These are phyloP conservation scores for Phengaris alcon DNA, from an alignment of 2,888 invertebrate genomes.

Conservation along the genomic window DNA sequence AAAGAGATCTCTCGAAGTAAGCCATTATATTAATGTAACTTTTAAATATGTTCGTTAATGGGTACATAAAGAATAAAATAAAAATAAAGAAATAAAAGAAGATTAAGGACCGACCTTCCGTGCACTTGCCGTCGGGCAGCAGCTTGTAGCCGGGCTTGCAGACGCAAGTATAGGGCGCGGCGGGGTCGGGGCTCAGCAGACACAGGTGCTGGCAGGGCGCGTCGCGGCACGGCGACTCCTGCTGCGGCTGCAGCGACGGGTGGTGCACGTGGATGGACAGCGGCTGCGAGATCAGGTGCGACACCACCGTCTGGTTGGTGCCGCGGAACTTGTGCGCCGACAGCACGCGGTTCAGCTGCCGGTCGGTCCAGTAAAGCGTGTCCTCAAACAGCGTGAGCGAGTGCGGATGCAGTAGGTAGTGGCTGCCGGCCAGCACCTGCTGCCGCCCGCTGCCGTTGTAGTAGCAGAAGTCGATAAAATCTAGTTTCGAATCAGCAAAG, in stretches of 20 bases:
- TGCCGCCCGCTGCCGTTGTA: slow-evolving; percentile 95
- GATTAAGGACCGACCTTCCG: slow-evolving; percentile 71
- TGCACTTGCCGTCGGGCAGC: slow-evolving; percentile 83
- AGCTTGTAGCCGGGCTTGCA: slow-evolving; percentile 93
- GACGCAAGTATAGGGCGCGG: slow-evolving; percentile 89
- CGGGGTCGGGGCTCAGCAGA: slow-evolving; percentile 87
- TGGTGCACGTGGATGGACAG: slow-evolving; percentile 97
- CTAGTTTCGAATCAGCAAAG: slow-evolving; percentile 97
- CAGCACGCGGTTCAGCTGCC: slow-evolving; percentile 92
- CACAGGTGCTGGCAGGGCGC: slow-evolving; percentile 92
- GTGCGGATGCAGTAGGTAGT: slow-evolving; percentile 97
- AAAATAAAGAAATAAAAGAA: slow-evolving; percentile 4
- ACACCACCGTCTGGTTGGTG: slow-evolving; percentile 94
- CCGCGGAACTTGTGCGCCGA: slow-evolving; percentile 96
- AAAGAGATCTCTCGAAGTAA: no score
- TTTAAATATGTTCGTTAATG: no score
- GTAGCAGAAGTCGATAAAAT: slow-evolving; percentile 98
- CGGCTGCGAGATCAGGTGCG: slow-evolving; percentile 96
- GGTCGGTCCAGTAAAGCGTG: slow-evolving; percentile 97
- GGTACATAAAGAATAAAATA: no score
- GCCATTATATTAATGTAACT: no score
- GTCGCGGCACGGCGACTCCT: slow-evolving; percentile 85
- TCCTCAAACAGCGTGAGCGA: slow-evolving; percentile 97
- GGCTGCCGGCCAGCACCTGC: slow-evolving; percentile 91
- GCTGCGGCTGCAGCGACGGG: slow-evolving; percentile 92